Percentiles rank a stretch among this genome's conserved stretches.
Conservation (phyloP, 2,797 vertebrate genomes). For the Pseudochromis fuscus region DNA sequence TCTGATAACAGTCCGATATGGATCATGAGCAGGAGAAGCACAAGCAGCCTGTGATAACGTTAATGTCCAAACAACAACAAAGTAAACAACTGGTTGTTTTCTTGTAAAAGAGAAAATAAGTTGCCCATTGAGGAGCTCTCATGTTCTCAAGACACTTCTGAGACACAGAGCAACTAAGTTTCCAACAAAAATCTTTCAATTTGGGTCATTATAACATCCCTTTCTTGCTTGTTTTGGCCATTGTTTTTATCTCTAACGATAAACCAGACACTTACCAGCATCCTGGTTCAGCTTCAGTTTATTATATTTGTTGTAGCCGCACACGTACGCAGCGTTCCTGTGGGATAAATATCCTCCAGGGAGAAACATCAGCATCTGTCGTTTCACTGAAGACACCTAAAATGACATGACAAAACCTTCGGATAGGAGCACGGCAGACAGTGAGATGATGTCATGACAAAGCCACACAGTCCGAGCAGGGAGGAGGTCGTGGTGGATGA, state of each 20-base stretch:
- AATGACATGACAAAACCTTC: neutral
- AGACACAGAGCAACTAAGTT: neutral
- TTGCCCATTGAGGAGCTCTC: neutral
- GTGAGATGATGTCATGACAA: neutral
- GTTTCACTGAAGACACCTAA: too few species aligned
- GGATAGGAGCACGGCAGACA: neutral
- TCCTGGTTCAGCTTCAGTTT: too few species aligned
- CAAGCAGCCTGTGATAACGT: slow-evolving; percentile 37
- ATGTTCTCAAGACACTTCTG: neutral
- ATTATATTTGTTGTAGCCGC: too few species aligned
- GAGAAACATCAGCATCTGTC: too few species aligned
- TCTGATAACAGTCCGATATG: slow-evolving; percentile 59
- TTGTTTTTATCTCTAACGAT: too few species aligned
- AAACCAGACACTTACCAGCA: too few species aligned
- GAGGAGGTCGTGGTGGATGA: neutral
- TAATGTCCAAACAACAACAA: neutral
- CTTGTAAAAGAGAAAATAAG: slow-evolving; percentile 7
- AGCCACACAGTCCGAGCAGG: neutral
- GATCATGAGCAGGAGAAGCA: slow-evolving; percentile 38
- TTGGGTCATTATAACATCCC: too few species aligned
- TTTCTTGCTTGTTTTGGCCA: too few species aligned
- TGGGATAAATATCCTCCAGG: too few species aligned
- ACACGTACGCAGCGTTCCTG: too few species aligned
- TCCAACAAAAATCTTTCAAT: neutral
- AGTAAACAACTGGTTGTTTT: neutral